Conservation (phyloP, 2,888 invertebrate species). For the Noctuana brunneofusca region DNA sequence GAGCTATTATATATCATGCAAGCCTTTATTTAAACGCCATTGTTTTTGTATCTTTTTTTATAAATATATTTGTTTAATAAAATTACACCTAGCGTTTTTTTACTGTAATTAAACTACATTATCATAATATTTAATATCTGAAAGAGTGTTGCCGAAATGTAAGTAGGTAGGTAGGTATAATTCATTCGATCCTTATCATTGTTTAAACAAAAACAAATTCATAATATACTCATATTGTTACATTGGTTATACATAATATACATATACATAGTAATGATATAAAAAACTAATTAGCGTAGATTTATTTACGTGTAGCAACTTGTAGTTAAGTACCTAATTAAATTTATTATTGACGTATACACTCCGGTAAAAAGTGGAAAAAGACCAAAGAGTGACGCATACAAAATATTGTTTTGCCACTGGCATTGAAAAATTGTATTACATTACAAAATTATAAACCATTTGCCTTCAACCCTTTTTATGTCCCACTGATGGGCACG, state of each 20-base stretch:
- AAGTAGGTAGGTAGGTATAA: too few species aligned
- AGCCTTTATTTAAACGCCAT: not conserved
- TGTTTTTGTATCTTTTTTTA: slow-evolving; percentile 2
- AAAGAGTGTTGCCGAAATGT: not conserved
- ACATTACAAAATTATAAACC: too few species aligned
- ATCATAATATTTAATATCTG: not conserved
- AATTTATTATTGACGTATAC: not conserved
- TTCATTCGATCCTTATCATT: not conserved
- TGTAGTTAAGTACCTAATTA: not conserved
- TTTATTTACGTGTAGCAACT: not conserved
- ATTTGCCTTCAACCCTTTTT: too few species aligned
- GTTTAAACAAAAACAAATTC: not conserved
- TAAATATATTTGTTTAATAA: not conserved
- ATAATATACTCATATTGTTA: not conserved
- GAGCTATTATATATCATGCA: not conserved
- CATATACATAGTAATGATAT: not conserved
- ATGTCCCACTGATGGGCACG: too few species aligned
- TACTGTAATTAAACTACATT: not conserved
- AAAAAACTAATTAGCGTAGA: not conserved
- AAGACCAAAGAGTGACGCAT: too few species aligned
- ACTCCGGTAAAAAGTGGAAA: not conserved
- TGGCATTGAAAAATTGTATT: too few species aligned
- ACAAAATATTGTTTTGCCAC: too few species aligned
- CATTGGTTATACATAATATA: too few species aligned
- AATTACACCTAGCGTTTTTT: not conserved